phyloP scores from a whole-genome alignment of 2,113 vertebrate species.

The Eupsittula cactorum region DNA sequence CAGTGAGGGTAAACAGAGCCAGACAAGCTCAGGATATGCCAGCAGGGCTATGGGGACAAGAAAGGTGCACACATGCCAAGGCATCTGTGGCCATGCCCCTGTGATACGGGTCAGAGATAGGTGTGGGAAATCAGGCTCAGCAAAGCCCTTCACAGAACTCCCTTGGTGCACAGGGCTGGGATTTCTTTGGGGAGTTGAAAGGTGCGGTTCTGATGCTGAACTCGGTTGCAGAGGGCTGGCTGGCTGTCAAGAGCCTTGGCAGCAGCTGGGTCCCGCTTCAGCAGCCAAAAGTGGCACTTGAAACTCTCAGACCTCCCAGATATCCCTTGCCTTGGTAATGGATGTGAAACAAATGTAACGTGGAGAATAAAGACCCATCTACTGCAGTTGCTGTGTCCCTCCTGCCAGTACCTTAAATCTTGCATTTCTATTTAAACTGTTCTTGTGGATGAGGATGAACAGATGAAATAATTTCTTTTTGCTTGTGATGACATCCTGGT shows the following conservation, averaged over 20 bases:
- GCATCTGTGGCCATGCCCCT: too few relatives aligned
- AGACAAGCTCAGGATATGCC: fast-evolving
- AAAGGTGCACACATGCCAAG: background rate
- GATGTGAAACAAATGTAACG: fast-evolving
- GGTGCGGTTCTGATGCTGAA: background rate
- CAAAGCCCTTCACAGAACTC: background rate
- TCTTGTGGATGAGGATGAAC: background rate
- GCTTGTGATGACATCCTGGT: background rate
- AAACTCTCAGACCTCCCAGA: background rate
- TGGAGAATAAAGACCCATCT: background rate
- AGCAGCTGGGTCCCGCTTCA: fast-evolving
- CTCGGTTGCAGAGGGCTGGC: background rate
- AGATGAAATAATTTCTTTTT: background rate
- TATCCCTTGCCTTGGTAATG: background rate
- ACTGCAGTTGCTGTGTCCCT: fast-evolving
- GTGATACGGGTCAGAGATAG: fast-evolving
- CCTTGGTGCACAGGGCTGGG: background rate
- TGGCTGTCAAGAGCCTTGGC: background rate
- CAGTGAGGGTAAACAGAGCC: fast-evolving
- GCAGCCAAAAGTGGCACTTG: background rate
- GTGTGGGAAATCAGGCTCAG: background rate
- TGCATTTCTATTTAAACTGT: background rate
- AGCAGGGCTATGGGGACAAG: background rate
- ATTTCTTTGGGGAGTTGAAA: background rate
- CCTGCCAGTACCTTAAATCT: background rate